phyloP scores from a whole-genome alignment of 2,888 invertebrate genomes.

The Luperina testacea region DNA sequence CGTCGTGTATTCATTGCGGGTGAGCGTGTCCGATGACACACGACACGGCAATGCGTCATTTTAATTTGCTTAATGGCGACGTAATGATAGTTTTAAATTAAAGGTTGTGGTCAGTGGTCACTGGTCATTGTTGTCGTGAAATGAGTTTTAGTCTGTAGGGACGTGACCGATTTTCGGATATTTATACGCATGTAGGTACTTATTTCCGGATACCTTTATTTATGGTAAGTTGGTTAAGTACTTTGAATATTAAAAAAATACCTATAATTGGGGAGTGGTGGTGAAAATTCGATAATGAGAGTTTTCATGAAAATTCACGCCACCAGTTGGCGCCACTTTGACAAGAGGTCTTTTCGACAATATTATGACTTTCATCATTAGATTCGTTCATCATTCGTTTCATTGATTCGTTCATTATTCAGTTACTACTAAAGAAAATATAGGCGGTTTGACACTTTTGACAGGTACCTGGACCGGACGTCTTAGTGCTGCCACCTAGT shows the following conservation, averaged over 20 bases:
- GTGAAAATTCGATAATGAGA: not conserved
- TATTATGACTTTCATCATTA: too few relatives aligned
- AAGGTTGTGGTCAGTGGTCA: constrained; percentile 20
- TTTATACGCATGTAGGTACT: not conserved
- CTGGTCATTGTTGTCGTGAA: not conserved
- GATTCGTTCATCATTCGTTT: too few relatives aligned
- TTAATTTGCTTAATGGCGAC: constrained; percentile 28
- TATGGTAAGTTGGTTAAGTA: too few relatives aligned
- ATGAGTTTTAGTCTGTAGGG: constrained; percentile 17
- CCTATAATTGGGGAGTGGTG: too few relatives aligned
- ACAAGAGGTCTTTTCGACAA: too few relatives aligned
- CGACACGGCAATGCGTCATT: constrained; percentile 21
- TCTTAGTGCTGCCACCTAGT: too few relatives aligned
- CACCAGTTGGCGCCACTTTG: too few relatives aligned
- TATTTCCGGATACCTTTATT: not conserved
- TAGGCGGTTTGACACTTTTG: too few relatives aligned
- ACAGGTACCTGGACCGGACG: too few relatives aligned
- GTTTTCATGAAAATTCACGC: too few relatives aligned
- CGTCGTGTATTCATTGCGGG: constrained; percentile 56
- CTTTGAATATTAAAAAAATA: not conserved
- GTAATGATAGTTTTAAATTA: constrained; percentile 34
- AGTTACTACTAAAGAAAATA: too few relatives aligned
- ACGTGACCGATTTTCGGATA: constrained; percentile 35
- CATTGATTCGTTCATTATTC: too few relatives aligned
- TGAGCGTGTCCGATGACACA: constrained; percentile 58